phyloP scores from a whole-genome alignment of 2,113 vertebrate genomes.

The Dasyornis broadbenti region DNA sequence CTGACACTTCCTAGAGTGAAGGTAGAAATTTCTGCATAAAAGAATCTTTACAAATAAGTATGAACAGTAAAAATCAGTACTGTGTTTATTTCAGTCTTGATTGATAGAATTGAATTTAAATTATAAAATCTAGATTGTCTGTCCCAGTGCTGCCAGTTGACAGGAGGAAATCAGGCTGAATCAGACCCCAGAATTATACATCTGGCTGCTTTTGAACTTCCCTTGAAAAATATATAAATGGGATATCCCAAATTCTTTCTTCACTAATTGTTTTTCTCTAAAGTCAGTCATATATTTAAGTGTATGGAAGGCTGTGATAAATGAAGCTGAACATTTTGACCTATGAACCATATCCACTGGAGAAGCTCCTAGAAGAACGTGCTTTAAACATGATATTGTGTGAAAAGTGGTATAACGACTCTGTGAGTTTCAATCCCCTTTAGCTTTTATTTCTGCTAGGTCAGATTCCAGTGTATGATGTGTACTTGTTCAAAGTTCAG shows the following conservation, averaged over 20 bases:
- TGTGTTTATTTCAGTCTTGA: neutral
- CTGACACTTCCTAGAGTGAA: neutral
- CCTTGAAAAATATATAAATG: neutral
- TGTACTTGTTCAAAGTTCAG: constrained; percentile 22
- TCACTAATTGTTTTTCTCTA: neutral
- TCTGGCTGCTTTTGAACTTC: neutral
- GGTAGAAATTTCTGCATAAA: neutral
- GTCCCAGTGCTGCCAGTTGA: neutral
- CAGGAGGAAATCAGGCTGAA: neutral
- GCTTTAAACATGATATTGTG: constrained; percentile 52
- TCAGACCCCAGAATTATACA: neutral
- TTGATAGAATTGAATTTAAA: neutral
- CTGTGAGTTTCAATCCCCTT: neutral
- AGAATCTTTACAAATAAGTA: neutral
- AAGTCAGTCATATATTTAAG: neutral
- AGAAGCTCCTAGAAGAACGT: neutral
- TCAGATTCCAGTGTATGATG: constrained; percentile 35
- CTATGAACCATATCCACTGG: neutral
- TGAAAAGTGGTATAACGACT: neutral
- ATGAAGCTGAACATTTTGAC: neutral
- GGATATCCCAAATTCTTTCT: neutral
- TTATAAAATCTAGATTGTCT: neutral
- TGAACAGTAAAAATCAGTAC: neutral
- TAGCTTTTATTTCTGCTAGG: constrained; percentile 46
- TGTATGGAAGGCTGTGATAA: neutral